Evolutionary conservation across 2,888 invertebrate genomes (phyloP).

Genomic region (Heliconius ethilla): DNA sequence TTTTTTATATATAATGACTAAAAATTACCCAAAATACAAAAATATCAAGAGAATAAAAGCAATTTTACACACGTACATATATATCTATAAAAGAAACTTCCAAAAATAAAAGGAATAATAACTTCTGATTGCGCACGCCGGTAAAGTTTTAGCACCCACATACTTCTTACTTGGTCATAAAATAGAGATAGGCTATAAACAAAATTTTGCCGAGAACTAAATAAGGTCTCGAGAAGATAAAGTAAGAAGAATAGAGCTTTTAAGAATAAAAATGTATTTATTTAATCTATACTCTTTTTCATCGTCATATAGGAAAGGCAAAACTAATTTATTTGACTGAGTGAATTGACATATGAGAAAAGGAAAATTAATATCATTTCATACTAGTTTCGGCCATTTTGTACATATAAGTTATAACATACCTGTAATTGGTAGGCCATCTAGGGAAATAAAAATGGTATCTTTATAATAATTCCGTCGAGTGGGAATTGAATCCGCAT

Average conservation of each 20-base stretch:
- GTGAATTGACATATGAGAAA: no score
- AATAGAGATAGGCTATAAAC: conserved; percentile 11
- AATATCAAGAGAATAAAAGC: background rate
- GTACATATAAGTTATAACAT: no score
- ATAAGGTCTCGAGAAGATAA: conserved; percentile 13
- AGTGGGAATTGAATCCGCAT: background rate
- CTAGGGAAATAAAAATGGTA: background rate
- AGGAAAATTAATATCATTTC: no score
- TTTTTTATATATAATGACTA: background rate
- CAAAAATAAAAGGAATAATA: background rate
- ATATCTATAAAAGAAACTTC: conserved; percentile 9
- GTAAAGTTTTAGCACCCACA: conserved; percentile 6
- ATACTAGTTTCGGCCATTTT: no score
- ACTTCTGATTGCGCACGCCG: background rate
- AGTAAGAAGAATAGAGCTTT: background rate
- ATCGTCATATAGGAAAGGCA: background rate
- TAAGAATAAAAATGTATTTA: background rate
- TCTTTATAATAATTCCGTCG: background rate
- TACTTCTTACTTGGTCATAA: conserved; percentile 9
- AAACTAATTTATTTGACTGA: background rate
- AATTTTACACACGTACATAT: background rate
- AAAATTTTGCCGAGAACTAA: background rate
- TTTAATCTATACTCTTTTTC: no score
- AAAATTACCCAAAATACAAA: background rate
- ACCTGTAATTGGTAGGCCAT: no score